These are phyloP conservation scores for Tragelaphus imberbis DNA, from an alignment of 2,113 vertebrate genomes.

Conservation along the genomic window DNA sequence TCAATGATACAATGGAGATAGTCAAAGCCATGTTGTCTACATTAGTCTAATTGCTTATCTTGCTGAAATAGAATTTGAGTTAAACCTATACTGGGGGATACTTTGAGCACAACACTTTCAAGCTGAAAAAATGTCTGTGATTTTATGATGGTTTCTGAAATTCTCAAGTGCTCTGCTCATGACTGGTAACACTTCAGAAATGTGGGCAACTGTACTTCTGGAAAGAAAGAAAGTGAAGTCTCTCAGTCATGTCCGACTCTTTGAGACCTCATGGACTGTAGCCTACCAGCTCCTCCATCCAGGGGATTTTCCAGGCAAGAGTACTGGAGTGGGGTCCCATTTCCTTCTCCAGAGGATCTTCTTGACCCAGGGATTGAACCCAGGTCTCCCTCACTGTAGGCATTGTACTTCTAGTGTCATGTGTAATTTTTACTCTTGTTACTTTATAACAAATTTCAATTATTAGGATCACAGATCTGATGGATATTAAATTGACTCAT, in stretches of 20 bases:
- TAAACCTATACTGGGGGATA: slow-evolving; percentile 33
- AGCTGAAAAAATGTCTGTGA: slow-evolving; percentile 46
- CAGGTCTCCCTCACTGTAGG: background rate
- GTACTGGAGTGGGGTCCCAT: background rate
- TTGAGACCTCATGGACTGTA: background rate
- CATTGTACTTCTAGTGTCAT: background rate
- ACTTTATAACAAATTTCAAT: slow-evolving; percentile 50
- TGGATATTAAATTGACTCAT: slow-evolving; percentile 60
- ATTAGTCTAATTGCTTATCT: slow-evolving; percentile 60
- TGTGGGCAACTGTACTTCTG: slow-evolving; percentile 32
- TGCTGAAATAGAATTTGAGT: slow-evolving; percentile 52
- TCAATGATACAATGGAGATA: background rate
- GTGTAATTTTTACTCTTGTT: slow-evolving; percentile 54
- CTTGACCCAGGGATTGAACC: background rate
- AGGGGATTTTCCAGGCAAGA: background rate
- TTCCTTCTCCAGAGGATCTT: background rate
- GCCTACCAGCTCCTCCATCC: background rate
- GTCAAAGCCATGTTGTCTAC: slow-evolving; percentile 56
- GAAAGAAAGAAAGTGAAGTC: background rate
- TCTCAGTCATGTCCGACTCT: background rate
- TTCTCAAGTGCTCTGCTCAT: slow-evolving; percentile 32
- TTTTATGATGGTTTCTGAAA: slow-evolving; percentile 49
- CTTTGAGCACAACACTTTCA: slow-evolving; percentile 50
- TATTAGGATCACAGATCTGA: slow-evolving; percentile 54
- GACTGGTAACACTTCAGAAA: slow-evolving; percentile 52